Evolutionary conservation across 2,888 invertebrate genomes (phyloP), one percentile per base, ranked within the genome.

Genomic region (Parochlus steinenii): DNA sequence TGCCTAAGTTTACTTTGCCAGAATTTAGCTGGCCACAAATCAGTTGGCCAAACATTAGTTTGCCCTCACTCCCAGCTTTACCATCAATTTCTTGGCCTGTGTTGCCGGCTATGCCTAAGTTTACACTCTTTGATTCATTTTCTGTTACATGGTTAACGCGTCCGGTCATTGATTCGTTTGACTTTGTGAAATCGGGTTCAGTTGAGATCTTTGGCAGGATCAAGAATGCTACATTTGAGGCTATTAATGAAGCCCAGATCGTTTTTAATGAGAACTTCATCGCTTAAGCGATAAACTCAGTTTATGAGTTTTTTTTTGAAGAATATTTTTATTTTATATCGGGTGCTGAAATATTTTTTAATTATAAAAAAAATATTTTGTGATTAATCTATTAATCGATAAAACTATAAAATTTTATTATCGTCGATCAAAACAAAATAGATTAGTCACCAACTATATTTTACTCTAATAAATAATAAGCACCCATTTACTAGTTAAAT

Each of bases 131-230:
- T 10, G 4, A n/a, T 10, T 23, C 23, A 16, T 29, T 29, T 6
- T 18, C 29, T n/a, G 15, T 7, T 15, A 17, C n/a, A 3, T 16
- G 17, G n/a, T 29, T 31, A 10, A 31, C 20, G 7, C 15, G 20
- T 20, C 31, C 31, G n/a, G 22, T n/a, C 8, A 14, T 31, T 30
- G 35, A 35, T 16, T 22, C 15, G 12, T 29, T 35, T 15, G 11
- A 10, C 5, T 18, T 23, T 15, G 15, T 29, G 12, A 35, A 35
- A 22, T 17, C 11, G 4, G 66, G 59, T 35, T 75, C 77, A 1
- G 71, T 85, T 6, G 73, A 75, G 15, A 81, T 82, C 54, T 54
- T 86, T 42, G 85, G 86, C 52, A 64, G 63, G 45, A 48, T 74
- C 11, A 61, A 77, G 39, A 59, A 71, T 48, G 68, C 74, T 3